These are phyloP conservation scores for Peromyscus californicus DNA, from an alignment of 2,113 vertebrate species.

Conservation along the genomic window DNA sequence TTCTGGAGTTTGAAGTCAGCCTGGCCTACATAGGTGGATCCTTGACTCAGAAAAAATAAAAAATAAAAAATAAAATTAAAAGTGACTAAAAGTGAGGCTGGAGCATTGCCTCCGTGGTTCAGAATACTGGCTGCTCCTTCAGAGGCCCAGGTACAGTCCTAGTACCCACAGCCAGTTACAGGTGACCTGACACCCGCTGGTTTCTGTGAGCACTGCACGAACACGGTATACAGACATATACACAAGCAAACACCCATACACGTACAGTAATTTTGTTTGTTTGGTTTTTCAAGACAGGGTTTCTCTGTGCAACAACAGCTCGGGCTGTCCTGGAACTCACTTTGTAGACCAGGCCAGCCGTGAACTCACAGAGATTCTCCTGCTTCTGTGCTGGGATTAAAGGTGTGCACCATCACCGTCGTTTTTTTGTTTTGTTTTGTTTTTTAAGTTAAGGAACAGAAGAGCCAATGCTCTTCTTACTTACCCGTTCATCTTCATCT, in stretches of 20 bases:
- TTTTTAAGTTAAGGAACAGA: not conserved
- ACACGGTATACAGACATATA: not conserved
- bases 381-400: not conserved
- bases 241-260: not conserved
- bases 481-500: slow-evolving; percentile 75
- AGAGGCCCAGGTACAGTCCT: not conserved
- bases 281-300: not conserved
- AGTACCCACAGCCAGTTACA: not conserved
- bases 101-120: not conserved
- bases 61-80: no score
- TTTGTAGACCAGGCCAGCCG: not conserved
- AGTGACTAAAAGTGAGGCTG: not conserved
- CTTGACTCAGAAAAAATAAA: not conserved
- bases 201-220: not conserved
- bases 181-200: no score
- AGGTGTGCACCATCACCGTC: no score
- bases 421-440: not conserved
- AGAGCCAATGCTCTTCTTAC: not conserved
- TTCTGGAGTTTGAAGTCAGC: not conserved
- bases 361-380: not conserved
- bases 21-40: not conserved
- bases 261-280: not conserved
- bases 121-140: not conserved
- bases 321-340: not conserved
- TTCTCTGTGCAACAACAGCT: not conserved